These are phyloP conservation scores for Rhineura floridana DNA, from an alignment of 2,113 vertebrate genomes.

Conservation along the genomic window DNA sequence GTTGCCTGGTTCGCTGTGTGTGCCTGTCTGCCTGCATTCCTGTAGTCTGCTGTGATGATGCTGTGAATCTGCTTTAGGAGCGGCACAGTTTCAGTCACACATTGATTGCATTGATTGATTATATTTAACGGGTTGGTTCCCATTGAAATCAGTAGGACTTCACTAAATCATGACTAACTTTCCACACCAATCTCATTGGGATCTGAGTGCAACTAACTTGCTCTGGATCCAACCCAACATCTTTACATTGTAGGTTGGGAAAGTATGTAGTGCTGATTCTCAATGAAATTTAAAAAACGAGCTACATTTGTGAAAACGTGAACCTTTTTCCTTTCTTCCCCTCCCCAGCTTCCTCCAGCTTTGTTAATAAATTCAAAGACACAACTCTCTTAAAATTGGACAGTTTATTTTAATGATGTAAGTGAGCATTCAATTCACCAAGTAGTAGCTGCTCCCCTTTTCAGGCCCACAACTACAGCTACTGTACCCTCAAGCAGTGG, in stretches of 20 bases:
- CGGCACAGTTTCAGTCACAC: no score
- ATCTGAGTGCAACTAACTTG: background rate
- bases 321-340: no score
- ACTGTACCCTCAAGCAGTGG: background rate
- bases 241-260: background rate
- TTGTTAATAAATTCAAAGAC: background rate
- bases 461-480: background rate
- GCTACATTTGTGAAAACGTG: background rate
- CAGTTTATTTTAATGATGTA: background rate
- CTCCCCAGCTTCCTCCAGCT: no score
- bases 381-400: background rate
- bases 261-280: background rate
- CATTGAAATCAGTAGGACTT: background rate
- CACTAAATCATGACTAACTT: background rate
- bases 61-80: background rate
- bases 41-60: background rate
- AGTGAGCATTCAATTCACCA: background rate
- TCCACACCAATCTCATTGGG: background rate
- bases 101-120: background rate
- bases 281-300: background rate
- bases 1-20: background rate
- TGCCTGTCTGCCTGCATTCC: background rate
- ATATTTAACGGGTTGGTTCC: background rate
- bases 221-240: background rate
- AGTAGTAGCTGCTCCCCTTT: background rate